Base-by-base conservation (phyloP, 2,888 invertebrate genomes). In the Pyrochroa serraticornis region DNA sequence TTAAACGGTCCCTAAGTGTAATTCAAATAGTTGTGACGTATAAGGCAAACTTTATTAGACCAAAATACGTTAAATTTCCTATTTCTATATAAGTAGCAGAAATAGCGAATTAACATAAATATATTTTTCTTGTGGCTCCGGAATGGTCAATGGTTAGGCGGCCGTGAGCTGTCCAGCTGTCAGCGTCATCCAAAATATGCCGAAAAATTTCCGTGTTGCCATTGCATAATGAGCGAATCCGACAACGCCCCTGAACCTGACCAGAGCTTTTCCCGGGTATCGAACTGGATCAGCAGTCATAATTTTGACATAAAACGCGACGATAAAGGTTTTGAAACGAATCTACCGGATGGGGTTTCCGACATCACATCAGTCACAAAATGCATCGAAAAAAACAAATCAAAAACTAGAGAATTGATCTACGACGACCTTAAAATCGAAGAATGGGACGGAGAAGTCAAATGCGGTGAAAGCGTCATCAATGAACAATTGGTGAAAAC, bases 201-300 rank as follows among this genome's bases (percentile, higher is more conserved):
- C 62, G 65, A 46, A 42, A 64, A 60, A 63, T 65, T 68, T 60
- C 62, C 56, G 67, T 69, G 54, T 48, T 48, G 54, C 44, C 65
- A 57, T 50, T 58, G 53, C 38, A 67, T 49, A 7, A 68, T 70
- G 67, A 51, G 52, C 35, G 62, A 69, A 14, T 53, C 52, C 6
- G 65, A 54, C 46, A 37, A 37, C 3, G 45, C 12, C 7, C 41
- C 49, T 6, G 51, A 64, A 43, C 57, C 68, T 7, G 69, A 69
- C 35, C 64, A 69, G 46, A 68, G 64, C 10, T 75, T 68, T 47
- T 70, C 66, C 38, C 67, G 73, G 52, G 75, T 78, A 6, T 70
- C 73, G 1, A 71, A 74, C 37, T 79, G 79, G 79, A 74, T 78
- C 22, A 74, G 69, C 54, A 62, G 68, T 7, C 74, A 75, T 43